Evolutionary conservation across 2,888 invertebrate species (phyloP), one percentile per base, ranked within the genome.

Genomic region (Cephus sareptanus): DNA sequence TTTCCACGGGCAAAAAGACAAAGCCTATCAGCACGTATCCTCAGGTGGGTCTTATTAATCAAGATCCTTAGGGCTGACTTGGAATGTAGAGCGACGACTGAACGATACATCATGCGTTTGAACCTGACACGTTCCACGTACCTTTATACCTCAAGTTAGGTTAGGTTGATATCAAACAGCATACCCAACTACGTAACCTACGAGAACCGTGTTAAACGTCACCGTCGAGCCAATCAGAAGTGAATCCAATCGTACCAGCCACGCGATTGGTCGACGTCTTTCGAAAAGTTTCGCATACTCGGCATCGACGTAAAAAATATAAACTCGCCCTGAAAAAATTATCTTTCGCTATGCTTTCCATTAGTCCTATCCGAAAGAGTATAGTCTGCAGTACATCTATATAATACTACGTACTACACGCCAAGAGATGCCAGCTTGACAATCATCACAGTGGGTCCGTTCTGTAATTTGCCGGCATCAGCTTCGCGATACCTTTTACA

Each of bases 31-130:
- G 82, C 84, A 81, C 80, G 82, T 83, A 81, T 79, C 81, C 82
- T 75, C 77, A 74, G 76, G 82, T 79, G 80, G 80, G 84, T 82
- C 85, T 87, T 87, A 88, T 88, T 87, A 87, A 88, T 88, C 87
- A 88, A 85, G 84, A 85, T 83, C 83, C 81, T 80, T 80, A 82
- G 81, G 81, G 81, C 81, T 80, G 78, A 79, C 74, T 33, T 71
- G 11, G 12, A 31, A 35, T 40, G 74, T 34, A 81, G 80, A 79
- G 75, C 75, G 81, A 80, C 86, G 83, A 81, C 83, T 83, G 83
- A 85, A 84, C 83, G 86, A 86, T 87, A 85, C 84, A 87, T 87
- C 82, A 84, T 75, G 30, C 81, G 81, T 68, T 71, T 81, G 79
- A 40, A 77, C 79, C 85, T 82, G 81, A 81, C 80, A 79, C 74